Evolutionary conservation across 2,797 vertebrate species (phyloP).

Genomic region (Delichon dasypus): DNA sequence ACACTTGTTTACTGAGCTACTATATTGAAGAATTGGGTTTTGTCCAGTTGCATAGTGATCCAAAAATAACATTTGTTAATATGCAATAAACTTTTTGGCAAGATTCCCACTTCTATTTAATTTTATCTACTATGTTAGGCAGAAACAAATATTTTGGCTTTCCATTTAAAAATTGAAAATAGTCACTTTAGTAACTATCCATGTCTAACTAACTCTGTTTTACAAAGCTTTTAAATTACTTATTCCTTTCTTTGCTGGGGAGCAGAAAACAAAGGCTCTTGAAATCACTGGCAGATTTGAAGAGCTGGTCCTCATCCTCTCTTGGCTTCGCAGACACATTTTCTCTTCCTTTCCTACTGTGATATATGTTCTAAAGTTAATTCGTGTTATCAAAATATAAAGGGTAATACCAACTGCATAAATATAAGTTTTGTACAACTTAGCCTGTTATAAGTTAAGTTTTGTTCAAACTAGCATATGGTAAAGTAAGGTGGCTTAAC

Average conservation of each 20-base stretch:
- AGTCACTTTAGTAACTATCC: not conserved
- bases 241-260: not conserved
- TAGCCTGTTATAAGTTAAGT: too few species aligned
- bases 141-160: constrained; percentile 8
- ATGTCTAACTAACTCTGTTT: not conserved
- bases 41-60: not conserved
- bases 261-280: not conserved
- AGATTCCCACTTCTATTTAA: not conserved
- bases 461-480: too few species aligned
- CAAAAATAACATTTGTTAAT: constrained; percentile 17
- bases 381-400: too few species aligned
- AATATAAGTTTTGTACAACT: too few species aligned
- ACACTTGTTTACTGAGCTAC: not conserved
- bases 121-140: not conserved
- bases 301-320: not conserved
- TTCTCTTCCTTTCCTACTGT: not conserved
- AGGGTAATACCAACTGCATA: too few species aligned
- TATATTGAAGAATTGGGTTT: not conserved
- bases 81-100: not conserved
- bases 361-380: too few species aligned
- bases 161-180: not conserved
- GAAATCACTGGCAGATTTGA: not conserved
- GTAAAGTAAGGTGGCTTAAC: too few species aligned
- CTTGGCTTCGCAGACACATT: not conserved
- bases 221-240: not conserved